Evolutionary conservation across 64 coral and sea anemone species (phyloP).

Genomic region (Actinia tenebrosa): DNA sequence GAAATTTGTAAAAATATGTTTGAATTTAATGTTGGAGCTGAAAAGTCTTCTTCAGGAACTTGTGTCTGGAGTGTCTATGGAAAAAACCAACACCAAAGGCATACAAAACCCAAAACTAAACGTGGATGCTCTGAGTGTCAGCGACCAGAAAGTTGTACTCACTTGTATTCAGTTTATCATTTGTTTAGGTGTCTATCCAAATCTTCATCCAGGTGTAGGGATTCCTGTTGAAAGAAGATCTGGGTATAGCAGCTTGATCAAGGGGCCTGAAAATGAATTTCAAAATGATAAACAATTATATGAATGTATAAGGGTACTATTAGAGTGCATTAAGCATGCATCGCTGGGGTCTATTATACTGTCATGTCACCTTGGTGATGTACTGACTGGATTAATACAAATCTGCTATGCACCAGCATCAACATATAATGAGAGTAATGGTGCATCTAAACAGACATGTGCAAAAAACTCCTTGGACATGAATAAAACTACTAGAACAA

Average conservation of each 20-base stretch:
- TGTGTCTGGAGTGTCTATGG: background rate
- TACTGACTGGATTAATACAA: conserved; percentile 73
- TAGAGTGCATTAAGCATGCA: conserved; percentile 46
- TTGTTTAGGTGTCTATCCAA: conserved; percentile 71
- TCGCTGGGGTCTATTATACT: conserved; percentile 57
- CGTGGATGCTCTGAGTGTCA: conserved; percentile 47
- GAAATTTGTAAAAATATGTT: conserved; percentile 56
- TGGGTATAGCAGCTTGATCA: conserved; percentile 46
- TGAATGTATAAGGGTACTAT: conserved; percentile 49
- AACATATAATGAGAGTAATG: conserved; percentile 9
- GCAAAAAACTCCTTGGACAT: background rate
- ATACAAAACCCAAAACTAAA: conserved; percentile 11
- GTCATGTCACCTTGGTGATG: conserved; percentile 78
- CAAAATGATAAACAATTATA: conserved; percentile 56
- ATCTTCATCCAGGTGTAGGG: conserved; percentile 71
- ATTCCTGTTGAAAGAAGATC: conserved; percentile 67
- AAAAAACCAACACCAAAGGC: background rate
- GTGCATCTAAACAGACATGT: background rate
- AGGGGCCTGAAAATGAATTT: conserved; percentile 4
- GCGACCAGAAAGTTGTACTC: conserved; percentile 64
- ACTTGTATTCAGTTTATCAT: conserved; percentile 73
- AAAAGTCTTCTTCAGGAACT: conserved; percentile 13
- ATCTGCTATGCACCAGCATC: conserved; percentile 50
- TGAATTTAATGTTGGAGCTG: conserved; percentile 41
- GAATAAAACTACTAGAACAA: background rate